Percentiles rank a stretch among this genome's conserved stretches.
These are phyloP conservation scores for Myrmecophaga tridactyla DNA, from an alignment of 2,113 vertebrate species.

Conservation along the genomic window DNA sequence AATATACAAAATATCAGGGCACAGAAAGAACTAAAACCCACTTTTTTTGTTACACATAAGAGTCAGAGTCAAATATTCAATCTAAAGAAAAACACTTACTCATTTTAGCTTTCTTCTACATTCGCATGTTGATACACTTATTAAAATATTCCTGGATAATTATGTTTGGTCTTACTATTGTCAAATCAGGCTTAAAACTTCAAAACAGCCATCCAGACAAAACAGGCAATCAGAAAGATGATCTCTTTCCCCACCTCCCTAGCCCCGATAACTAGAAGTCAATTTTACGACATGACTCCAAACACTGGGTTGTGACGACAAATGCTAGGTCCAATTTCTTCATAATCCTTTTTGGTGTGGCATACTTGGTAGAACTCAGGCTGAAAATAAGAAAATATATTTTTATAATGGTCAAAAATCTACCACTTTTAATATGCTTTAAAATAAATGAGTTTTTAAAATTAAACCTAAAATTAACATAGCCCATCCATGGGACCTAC, in stretches of 20 bases:
- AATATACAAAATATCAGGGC: constrained; percentile 90
- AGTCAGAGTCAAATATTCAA: constrained; percentile 85
- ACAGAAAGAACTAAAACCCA: constrained; percentile 88
- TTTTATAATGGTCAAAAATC: constrained; percentile 7
- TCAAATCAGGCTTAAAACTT: constrained; percentile 85
- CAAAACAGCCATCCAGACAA: constrained; percentile 86
- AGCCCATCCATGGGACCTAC: not conserved
- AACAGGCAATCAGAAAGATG: constrained; percentile 86
- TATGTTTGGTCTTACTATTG: constrained; percentile 88
- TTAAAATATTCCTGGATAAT: constrained; percentile 88
- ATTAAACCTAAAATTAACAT: constrained; percentile 26
- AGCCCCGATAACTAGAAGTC: constrained; percentile 77
- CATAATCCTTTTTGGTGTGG: constrained; percentile 99
- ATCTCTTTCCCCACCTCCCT: constrained; percentile 79
- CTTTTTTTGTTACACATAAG: constrained; percentile 84
- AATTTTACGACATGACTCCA: constrained; percentile 97
- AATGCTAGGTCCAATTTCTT: constrained; percentile 99
- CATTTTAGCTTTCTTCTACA: constrained; percentile 87
- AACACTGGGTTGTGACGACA: constrained; percentile 99
- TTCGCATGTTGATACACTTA: constrained; percentile 86
- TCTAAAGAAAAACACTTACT: constrained; percentile 85
- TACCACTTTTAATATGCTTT: constrained; percentile 1
- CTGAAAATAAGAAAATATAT: constrained; percentile 78
- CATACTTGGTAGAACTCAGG: constrained; percentile 99
- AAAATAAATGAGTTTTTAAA: not conserved